These are phyloP conservation scores for Bradypus variegatus DNA, from an alignment of 2,797 vertebrate species.

Conservation along the genomic window DNA sequence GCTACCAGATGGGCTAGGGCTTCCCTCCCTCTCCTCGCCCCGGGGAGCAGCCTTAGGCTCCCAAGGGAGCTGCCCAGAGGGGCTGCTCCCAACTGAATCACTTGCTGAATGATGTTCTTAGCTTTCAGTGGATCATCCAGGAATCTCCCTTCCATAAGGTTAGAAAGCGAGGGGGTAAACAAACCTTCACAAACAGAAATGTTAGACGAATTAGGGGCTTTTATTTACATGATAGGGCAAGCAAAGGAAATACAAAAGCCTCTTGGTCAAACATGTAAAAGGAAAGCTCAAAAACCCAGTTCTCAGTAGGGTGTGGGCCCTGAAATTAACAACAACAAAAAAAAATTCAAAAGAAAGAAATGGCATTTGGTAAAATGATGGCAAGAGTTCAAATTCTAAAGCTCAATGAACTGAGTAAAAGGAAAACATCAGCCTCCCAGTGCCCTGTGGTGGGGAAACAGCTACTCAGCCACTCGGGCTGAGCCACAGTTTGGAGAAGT, in stretches of 20 bases:
- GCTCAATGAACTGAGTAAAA: background rate
- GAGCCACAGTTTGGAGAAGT: background rate
- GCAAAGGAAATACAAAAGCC: background rate
- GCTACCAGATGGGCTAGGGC: background rate
- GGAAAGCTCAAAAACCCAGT: background rate
- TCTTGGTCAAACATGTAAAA: background rate
- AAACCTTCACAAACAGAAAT: background rate
- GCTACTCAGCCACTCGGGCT: too few species aligned
- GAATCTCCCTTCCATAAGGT: background rate
- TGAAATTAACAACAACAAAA: background rate
- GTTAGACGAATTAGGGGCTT: background rate
- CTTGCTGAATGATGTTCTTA: background rate
- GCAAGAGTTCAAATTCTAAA: background rate
- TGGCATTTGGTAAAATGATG: background rate
- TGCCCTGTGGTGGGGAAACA: rapidly evolving
- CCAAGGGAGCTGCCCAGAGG: background rate
- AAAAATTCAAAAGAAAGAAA: background rate
- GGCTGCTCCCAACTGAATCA: rapidly evolving
- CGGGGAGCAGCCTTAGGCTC: background rate
- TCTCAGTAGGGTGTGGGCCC: background rate
- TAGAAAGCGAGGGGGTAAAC: background rate
- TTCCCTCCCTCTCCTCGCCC: background rate
- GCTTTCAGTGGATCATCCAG: background rate
- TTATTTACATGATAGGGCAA: constrained; percentile 36
- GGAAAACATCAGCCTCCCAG: background rate